Conservation (phyloP, 2,888 invertebrate species). For the Perithous albicinctus region DNA sequence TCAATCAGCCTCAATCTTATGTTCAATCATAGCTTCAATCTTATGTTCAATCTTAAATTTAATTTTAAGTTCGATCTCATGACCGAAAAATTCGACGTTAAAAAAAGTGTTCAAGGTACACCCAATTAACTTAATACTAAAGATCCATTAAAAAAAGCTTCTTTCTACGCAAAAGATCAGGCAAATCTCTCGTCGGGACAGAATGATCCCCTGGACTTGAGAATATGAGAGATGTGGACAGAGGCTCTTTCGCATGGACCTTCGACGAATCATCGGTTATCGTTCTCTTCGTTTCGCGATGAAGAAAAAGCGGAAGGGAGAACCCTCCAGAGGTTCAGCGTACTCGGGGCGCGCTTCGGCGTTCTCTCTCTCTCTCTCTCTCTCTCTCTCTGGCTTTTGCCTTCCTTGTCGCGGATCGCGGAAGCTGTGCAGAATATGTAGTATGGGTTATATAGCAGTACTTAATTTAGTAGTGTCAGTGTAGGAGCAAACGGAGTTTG, state of each 20-base stretch:
- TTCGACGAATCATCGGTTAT: slow-evolving; percentile 14
- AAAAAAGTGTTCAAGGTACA: no score
- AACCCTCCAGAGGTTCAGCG: slow-evolving; percentile 41
- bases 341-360: slow-evolving; percentile 4
- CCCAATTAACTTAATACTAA: no score
- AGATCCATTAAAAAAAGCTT: no score
- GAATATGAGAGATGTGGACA: not conserved
- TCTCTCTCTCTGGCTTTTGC: not conserved
- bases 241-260: no score
- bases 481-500: slow-evolving; percentile 1
- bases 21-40: no score
- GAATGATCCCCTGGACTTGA: no score
- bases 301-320: slow-evolving; percentile 53
- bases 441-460: not conserved
- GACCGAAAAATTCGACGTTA: no score
- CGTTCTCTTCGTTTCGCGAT: slow-evolving; percentile 11
- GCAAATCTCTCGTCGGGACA: no score
- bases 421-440: slow-evolving; percentile 16
- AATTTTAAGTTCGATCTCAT: no score
- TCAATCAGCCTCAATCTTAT: no score
- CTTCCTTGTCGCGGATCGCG: slow-evolving; percentile 14
- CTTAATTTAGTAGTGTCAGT: slow-evolving; percentile 16
- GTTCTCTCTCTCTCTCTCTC: not conserved
- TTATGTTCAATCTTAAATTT: no score
- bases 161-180: no score